Conservation (phyloP, 2,888 invertebrate genomes). For the Drosophila meridiana region DNA sequence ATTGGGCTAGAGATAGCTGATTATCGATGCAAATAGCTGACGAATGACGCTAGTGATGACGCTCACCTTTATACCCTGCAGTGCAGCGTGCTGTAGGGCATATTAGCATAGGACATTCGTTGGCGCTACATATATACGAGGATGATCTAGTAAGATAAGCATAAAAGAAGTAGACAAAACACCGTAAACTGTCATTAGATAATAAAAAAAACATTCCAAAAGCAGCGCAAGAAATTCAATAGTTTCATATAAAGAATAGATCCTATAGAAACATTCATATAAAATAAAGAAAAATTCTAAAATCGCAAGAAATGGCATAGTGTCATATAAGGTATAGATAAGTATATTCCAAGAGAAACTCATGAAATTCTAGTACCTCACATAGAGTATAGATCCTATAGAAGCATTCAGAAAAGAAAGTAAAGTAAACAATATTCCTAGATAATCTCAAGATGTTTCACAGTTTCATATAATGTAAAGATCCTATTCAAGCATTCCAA, state of each 20-base stretch:
- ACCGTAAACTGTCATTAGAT: not conserved
- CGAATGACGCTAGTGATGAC: slow-evolving; percentile 20
- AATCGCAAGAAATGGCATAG: too few species aligned
- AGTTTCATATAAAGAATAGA: not conserved
- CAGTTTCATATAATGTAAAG: too few species aligned
- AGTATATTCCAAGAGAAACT: too few species aligned
- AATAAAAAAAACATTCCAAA: not conserved
- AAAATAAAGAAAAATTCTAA: not conserved
- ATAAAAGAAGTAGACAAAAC: not conserved
- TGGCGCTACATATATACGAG: not conserved
- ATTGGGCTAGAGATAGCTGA: slow-evolving; percentile 27
- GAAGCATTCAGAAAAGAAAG: too few species aligned
- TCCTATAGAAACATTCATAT: not conserved
- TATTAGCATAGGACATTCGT: not conserved
- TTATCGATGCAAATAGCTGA: slow-evolving; percentile 31
- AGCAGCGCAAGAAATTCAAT: too few species aligned
- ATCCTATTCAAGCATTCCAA: too few species aligned
- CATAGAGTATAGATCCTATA: too few species aligned
- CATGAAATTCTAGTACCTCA: too few species aligned
- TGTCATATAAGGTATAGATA: too few species aligned
- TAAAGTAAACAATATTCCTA: too few species aligned
- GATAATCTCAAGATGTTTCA: too few species aligned
- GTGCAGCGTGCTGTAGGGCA: not conserved
- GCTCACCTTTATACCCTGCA: slow-evolving; percentile 26
- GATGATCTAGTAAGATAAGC: not conserved